Evolutionary conservation across 2,888 invertebrate genomes (phyloP).

Genomic region (Drosophila antonietae): DNA sequence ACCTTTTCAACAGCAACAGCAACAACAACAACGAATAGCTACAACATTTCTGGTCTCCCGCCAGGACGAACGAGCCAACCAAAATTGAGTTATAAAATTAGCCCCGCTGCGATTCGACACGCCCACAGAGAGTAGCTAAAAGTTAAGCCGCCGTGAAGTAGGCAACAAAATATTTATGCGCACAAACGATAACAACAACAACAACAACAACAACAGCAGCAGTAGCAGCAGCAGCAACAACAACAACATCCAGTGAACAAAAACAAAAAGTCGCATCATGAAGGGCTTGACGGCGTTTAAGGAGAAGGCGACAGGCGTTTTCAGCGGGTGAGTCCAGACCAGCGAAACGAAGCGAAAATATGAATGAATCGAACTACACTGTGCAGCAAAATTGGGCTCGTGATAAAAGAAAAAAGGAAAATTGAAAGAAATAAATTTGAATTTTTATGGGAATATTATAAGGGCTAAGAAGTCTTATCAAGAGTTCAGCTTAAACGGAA

Average conservation of each 20-base stretch:
- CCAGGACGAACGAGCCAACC: constrained; percentile 52
- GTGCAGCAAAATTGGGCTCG: constrained; percentile 11
- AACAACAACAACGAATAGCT: constrained; percentile 4
- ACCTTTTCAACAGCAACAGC: constrained; percentile 30
- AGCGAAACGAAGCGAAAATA: constrained; percentile 31
- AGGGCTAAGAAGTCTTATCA: background rate
- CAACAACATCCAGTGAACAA: constrained; percentile 27
- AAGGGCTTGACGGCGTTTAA: constrained; percentile 85
- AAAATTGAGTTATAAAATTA: constrained; percentile 77
- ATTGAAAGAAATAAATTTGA: too few species aligned
- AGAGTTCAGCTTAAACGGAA: too few species aligned
- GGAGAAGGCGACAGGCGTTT: constrained; percentile 84
- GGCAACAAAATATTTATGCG: constrained; percentile 75
- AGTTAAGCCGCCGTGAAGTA: constrained; percentile 73
- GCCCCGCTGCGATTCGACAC: constrained; percentile 66
- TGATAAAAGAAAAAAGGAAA: background rate
- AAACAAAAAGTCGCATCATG: constrained; percentile 66
- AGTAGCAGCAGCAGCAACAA: constrained; percentile 37
- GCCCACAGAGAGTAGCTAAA: constrained; percentile 41
- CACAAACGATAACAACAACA: constrained; percentile 71
- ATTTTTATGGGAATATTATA: background rate
- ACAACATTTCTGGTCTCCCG: background rate
- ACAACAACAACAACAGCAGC: constrained; percentile 14
- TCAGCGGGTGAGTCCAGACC: constrained; percentile 82
- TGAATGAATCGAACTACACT: constrained; percentile 16